Base-by-base conservation (phyloP, 2,888 invertebrate species). In the Hecatera dysodea region DNA sequence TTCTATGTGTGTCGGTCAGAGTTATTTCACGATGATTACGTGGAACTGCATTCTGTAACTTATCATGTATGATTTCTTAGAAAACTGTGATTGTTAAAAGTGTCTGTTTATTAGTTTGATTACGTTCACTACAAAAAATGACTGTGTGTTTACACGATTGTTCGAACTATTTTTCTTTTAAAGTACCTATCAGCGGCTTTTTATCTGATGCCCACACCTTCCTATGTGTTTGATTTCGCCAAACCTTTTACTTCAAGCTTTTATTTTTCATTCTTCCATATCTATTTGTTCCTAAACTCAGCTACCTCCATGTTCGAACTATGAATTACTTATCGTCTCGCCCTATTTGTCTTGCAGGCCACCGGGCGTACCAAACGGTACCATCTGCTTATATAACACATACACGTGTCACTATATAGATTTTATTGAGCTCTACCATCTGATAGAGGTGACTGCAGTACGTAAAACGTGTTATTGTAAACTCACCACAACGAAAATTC, bases 281-380 rank as follows among this genome's bases (percentile, higher is more conserved):
- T 66, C 61, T 42, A 61, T 70, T 56, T 22, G 29, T 60, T 46
- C 22, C 42, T 55, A 67, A 74, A 82, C 57, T 67, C 57, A 33
- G 33, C 56, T 62, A 55, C 42, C 29, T 64, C 22, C 19, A 52
- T 69, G 69, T 65, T 74, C 46, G 42, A 66, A 60, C 75, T 83
- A 84, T 81, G 70, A 80, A 81, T 76, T 78, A 80, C 67, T 74
- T 69, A 71, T 72, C 72, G 86, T 83, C 68, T 83, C 84, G 86
- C 83, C 87, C 85, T 85, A 84, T 87, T 89, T 88, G 83, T 79
- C 78, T 87, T 86, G 50, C 79, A 70, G 85, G 67, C 78, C 83
- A 74, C 29, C 33, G 42, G 62, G 72, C 85, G 84, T 84, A 84
- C 85, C 83, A 83, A 83, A 85, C 83, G 72, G 84, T 84, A 83